phyloP scores from a whole-genome alignment of 2,888 invertebrate species.

The Sepioteuthis lessoniana region DNA sequence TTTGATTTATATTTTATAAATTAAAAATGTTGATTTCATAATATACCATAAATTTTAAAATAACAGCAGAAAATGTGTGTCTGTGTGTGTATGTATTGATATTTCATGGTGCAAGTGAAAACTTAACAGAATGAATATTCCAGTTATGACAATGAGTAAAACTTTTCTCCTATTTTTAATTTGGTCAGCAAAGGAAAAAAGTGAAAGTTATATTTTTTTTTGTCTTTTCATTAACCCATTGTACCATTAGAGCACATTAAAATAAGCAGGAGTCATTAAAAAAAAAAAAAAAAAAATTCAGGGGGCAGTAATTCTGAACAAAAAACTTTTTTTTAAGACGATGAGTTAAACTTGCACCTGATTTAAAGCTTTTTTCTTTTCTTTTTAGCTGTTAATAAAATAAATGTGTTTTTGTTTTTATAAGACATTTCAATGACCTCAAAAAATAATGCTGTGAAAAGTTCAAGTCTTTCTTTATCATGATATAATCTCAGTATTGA shows the following conservation, averaged over 20 bases:
- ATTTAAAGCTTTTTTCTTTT: neutral
- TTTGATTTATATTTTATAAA: neutral
- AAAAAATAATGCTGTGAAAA: constrained; percentile 1
- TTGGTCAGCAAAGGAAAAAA: neutral
- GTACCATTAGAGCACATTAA: too few relatives aligned
- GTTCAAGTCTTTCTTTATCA: too few relatives aligned
- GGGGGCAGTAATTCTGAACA: too few relatives aligned
- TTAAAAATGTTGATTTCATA: neutral
- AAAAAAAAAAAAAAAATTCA: neutral
- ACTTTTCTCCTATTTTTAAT: neutral
- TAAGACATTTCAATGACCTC: neutral
- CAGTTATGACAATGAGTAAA: neutral
- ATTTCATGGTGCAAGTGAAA: neutral
- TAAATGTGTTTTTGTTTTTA: neutral
- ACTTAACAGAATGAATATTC: neutral
- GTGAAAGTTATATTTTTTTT: neutral
- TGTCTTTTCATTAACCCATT: neutral
- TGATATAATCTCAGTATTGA: neutral
- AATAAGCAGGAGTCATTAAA: too few relatives aligned
- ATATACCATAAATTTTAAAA: neutral
- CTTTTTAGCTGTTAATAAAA: neutral
- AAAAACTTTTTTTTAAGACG: neutral
- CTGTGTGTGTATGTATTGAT: neutral
- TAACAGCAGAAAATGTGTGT: neutral
- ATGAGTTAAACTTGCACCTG: neutral